Percentiles rank a stretch among this genome's conserved stretches.
These are phyloP conservation scores for Pantelozetes paolii DNA, from an alignment of 2,888 invertebrate species.

Conservation along the genomic window DNA sequence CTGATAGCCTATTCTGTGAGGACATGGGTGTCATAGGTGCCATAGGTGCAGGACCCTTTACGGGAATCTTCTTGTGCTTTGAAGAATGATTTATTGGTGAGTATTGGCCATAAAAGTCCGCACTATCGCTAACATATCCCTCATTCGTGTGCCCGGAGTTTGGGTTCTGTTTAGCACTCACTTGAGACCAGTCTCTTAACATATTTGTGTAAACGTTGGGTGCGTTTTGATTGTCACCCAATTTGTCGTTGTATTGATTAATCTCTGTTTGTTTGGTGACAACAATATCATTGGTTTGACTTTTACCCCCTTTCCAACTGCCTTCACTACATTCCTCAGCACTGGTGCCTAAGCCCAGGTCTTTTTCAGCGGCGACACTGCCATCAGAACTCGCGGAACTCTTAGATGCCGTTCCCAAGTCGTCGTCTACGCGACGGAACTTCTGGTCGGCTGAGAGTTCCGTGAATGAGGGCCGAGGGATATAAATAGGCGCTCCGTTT, in stretches of 20 bases:
- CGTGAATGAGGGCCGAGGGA: conserved; percentile 40
- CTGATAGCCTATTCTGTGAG: conserved; percentile 28
- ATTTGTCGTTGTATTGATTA: neutral
- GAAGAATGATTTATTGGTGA: conserved; percentile 1
- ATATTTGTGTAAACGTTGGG: conserved; percentile 13
- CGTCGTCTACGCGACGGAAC: conserved; percentile 41
- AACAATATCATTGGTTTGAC: conserved; percentile 18
- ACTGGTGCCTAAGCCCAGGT: conserved; percentile 74
- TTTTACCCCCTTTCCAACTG: conserved; percentile 45
- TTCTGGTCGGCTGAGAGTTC: conserved; percentile 6
- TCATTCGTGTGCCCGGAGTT: conserved; percentile 37
- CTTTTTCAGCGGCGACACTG: conserved; percentile 57
- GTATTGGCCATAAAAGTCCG: conserved; percentile 28
- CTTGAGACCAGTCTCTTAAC: conserved; percentile 21
- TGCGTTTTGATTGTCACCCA: neutral
- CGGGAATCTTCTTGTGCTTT: neutral
- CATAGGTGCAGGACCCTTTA: neutral
- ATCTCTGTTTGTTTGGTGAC: conserved; percentile 35
- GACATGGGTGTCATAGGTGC: neutral
- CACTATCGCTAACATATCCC: conserved; percentile 42
- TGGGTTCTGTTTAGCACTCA: neutral
- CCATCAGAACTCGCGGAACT: conserved; percentile 39
- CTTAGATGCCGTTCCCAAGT: conserved; percentile 45
- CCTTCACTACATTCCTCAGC: conserved; percentile 74
- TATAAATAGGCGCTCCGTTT: conserved; percentile 41